phyloP scores from a whole-genome alignment of 1,140 invertebrate species.

The Drosophila kepulauana region DNA sequence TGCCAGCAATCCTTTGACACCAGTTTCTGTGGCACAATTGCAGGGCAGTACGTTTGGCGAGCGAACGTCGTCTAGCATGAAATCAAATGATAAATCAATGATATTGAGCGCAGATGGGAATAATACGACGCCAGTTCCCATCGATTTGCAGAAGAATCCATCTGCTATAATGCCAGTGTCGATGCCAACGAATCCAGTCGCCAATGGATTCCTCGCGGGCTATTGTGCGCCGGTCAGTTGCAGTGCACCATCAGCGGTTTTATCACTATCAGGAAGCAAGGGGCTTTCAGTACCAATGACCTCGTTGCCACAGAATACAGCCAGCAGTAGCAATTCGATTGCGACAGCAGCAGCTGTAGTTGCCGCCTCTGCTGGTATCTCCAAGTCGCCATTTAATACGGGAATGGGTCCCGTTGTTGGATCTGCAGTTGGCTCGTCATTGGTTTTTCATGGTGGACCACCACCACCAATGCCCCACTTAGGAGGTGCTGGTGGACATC shows the following conservation, averaged over 20 bases:
- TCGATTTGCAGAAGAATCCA: constrained; percentile 51
- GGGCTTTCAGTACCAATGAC: constrained; percentile 12
- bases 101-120: constrained; percentile 1
- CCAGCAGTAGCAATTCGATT: constrained; percentile 32
- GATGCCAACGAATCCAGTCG: constrained; percentile 24
- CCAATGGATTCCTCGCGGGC: constrained; percentile 62
- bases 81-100: constrained; percentile 43
- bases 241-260: constrained; percentile 29
- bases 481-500: constrained; percentile 85
- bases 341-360: not conserved
- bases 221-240: constrained; percentile 42
- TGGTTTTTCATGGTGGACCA: constrained; percentile 62
- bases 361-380: constrained; percentile 11
- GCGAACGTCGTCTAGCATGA: constrained; percentile 33
- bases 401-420: constrained; percentile 53
- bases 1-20: constrained; percentile 17
- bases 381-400: constrained; percentile 45
- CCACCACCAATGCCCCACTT: constrained; percentile 75
- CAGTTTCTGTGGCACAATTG: constrained; percentile 33
- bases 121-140: constrained; percentile 15
- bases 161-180: constrained; percentile 15
- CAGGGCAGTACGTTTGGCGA: constrained; percentile 35
- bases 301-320: constrained; percentile 35
- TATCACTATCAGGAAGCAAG: constrained; percentile 50
- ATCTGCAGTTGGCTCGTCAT: constrained; percentile 34